Evolutionary conservation across 1,140 invertebrate genomes (phyloP).

Genomic region (Pseudomyrmex sp.): DNA sequence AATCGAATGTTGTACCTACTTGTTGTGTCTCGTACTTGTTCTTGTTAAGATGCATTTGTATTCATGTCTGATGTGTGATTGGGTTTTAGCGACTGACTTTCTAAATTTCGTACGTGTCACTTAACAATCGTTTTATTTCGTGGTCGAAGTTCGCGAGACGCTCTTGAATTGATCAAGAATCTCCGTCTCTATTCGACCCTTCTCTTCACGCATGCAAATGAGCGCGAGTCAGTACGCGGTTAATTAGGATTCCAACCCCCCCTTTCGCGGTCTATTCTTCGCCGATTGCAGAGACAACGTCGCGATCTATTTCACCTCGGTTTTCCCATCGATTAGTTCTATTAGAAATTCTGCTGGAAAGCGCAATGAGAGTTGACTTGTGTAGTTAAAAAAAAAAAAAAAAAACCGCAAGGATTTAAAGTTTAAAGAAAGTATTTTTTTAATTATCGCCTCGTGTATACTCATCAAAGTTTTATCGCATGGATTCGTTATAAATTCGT

Average conservation of each 20-base stretch:
- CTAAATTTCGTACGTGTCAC: too few species aligned
- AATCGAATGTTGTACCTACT: too few species aligned
- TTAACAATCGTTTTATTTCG: conserved; percentile 41
- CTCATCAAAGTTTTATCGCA: conserved; percentile 34
- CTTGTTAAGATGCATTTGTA: too few species aligned
- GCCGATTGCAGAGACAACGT: conserved; percentile 59
- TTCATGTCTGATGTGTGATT: too few species aligned
- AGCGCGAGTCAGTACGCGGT: conserved; percentile 76
- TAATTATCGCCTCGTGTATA: background rate
- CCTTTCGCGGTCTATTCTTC: conserved; percentile 57
- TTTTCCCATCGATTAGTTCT: conserved; percentile 40
- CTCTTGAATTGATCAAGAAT: conserved; percentile 75
- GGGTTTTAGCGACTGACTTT: too few species aligned
- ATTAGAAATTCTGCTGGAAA: conserved; percentile 43
- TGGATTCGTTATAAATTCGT: conserved; percentile 42
- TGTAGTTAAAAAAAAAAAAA: background rate
- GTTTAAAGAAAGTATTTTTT: too few species aligned
- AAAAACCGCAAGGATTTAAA: background rate
- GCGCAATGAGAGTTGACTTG: conserved; percentile 5
- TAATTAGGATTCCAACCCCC: conserved; percentile 80
- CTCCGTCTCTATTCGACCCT: conserved; percentile 59
- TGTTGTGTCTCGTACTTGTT: too few species aligned
- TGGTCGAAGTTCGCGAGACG: background rate
- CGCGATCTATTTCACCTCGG: conserved; percentile 33
- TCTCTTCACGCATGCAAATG: conserved; percentile 82